A percentile compares a stretch with the other conserved stretches of the same genome.
Evolutionary conservation across 2,888 invertebrate genomes (phyloP).

Genomic region (Drosophila algonquin): DNA sequence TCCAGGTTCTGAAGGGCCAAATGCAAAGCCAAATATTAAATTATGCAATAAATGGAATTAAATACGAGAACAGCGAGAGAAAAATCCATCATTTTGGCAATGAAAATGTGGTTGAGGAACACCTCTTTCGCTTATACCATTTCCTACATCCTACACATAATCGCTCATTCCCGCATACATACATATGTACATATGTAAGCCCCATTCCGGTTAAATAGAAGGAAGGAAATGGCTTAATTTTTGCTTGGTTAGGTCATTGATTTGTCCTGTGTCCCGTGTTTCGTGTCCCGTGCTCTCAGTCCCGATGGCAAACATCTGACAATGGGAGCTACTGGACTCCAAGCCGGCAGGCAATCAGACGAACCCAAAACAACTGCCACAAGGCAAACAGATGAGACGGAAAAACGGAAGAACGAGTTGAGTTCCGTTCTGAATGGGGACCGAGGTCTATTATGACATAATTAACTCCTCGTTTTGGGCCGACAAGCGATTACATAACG

Average conservation of each 20-base stretch:
- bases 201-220: conserved; percentile 2
- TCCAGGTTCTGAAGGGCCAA: neutral
- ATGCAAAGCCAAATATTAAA: neutral
- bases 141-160: neutral
- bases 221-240: conserved; percentile 22
- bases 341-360: conserved; percentile 9
- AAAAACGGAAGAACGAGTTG: conserved; percentile 23
- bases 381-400: conserved; percentile 44
- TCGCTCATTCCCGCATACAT: too few species aligned
- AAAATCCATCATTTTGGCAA: neutral
- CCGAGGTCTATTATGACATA: conserved; percentile 66
- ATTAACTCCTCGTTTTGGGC: conserved; percentile 70
- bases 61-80: neutral
- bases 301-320: neutral
- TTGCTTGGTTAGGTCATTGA: conserved; percentile 20
- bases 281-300: conserved; percentile 17
- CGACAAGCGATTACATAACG: conserved; percentile 68
- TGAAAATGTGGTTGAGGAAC: neutral
- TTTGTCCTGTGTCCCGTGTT: conserved; percentile 26
- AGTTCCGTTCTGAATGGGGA: conserved; percentile 4
- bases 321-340: conserved; percentile 18
- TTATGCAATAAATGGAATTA: neutral
- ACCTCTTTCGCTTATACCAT: neutral
- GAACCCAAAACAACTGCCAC: conserved; percentile 38
- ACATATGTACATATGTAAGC: too few species aligned